Evolutionary conservation across 2,113 vertebrate genomes (phyloP), one percentile per base, ranked within the genome.

Genomic region (Natator depressus): DNA sequence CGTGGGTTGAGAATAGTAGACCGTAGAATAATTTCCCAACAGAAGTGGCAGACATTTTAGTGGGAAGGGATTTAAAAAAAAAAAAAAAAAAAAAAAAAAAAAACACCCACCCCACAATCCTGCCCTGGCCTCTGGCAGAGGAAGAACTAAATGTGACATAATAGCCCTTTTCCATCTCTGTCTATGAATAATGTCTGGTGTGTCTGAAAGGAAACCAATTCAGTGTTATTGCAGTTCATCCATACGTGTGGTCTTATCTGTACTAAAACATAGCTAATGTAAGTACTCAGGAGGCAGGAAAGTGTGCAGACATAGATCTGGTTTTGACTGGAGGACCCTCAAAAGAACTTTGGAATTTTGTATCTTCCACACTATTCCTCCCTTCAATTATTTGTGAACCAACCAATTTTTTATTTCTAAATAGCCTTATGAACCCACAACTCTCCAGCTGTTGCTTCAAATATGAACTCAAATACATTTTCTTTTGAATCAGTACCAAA

Each of bases 391-490:
- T 20, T 53, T 29, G 76, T 31, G 89, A 57, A 16, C 59, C 87
- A 27, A 91, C 12, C 31, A 42, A 5, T 81, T 95, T 81, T 81
- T 54, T 5, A 11, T 85, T 91, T 75, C 47, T 54, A 81, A 53
- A 51, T 31, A 38, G 59, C 14, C 11, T 22, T 86, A 42, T 54
- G 27, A 80, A 82, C 13, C 35, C 0, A 0, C 1, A 51, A 0
- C 6, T 17, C 51, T 55, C 38, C 47, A 88, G 86, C 22, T 4
- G 65, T 0, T 0, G 3, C 38, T 89, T 81, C 13, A 1, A 93
- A 69, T 0, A 1, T 13, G 6, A 55, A 85, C 57, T 87, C 93
- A 24, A 2, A 62, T 92, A 90, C 20, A 84, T 2, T 29, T 3
- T 3, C n/a, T 76, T 69, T 86, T 10, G 85, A 55, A 4, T 35